Evolutionary conservation across 2,113 vertebrate species (phyloP).

Genomic region (Cyanoderma ruficeps): DNA sequence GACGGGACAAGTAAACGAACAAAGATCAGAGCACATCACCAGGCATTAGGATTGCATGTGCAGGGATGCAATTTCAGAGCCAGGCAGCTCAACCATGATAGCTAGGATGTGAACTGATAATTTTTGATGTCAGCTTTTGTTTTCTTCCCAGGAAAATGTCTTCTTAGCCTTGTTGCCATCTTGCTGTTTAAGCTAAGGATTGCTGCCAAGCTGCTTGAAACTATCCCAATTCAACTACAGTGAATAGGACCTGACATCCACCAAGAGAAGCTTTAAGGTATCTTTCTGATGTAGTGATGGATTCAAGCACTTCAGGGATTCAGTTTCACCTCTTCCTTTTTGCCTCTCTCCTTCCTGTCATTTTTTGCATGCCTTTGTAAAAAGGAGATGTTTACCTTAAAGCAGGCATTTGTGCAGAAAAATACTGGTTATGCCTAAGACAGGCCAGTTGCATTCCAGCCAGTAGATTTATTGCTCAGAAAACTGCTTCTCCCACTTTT

Average conservation of each 20-base stretch:
- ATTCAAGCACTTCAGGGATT: background rate
- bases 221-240: background rate
- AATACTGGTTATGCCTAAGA: background rate
- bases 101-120: background rate
- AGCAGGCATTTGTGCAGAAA: background rate
- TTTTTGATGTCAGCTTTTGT: constrained; percentile 23
- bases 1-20: constrained; percentile 26
- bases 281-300: background rate
- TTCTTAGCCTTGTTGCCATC: background rate
- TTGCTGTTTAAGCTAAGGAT: background rate
- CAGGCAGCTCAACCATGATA: background rate
- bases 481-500: background rate
- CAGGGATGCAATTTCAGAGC: constrained; percentile 16
- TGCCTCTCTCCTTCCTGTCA: background rate
- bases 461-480: background rate
- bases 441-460: background rate
- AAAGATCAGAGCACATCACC: constrained; percentile 14
- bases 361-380: background rate
- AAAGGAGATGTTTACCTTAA: background rate
- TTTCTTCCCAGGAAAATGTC: constrained; percentile 3
- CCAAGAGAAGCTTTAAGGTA: background rate
- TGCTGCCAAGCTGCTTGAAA: constrained; percentile 23
- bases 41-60: background rate
- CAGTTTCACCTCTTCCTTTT: background rate
- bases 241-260: background rate